Evolutionary conservation across 2,113 vertebrate species (phyloP).

Genomic region (Odocoileus virginianus): DNA sequence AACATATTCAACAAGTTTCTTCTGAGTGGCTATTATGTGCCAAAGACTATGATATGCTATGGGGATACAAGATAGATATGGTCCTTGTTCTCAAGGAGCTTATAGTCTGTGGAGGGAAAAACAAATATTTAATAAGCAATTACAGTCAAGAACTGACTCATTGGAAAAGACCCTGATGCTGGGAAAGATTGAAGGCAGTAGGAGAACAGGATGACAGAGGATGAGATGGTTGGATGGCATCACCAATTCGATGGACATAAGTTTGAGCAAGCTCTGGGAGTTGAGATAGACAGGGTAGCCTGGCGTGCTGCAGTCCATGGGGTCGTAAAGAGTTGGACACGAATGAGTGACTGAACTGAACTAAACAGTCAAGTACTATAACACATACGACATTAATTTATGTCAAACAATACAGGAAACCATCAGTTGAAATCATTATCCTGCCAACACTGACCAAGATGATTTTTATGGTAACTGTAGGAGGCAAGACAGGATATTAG

Average conservation of each 20-base stretch:
- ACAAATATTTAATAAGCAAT: neutral
- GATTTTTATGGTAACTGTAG: constrained; percentile 2
- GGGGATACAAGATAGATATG: neutral
- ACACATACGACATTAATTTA: neutral
- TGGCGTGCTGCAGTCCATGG: neutral
- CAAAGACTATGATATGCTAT: neutral
- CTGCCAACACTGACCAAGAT: neutral
- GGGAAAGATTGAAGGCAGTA: neutral
- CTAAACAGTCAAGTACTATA: neutral
- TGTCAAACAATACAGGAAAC: neutral
- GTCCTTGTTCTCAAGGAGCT: neutral
- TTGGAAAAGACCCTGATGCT: neutral
- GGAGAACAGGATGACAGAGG: neutral
- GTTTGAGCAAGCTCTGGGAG: neutral
- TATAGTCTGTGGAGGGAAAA: neutral
- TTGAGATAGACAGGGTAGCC: neutral
- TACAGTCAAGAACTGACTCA: neutral
- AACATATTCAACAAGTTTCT: constrained; percentile 21
- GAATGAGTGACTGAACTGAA: neutral
- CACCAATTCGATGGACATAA: neutral
- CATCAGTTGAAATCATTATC: neutral
- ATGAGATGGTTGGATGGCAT: neutral
- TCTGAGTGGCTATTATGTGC: neutral
- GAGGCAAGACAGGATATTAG: neutral
- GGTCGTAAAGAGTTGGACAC: neutral